Evolutionary conservation across 2,113 vertebrate genomes (phyloP).

Genomic region (Gambusia affinis): DNA sequence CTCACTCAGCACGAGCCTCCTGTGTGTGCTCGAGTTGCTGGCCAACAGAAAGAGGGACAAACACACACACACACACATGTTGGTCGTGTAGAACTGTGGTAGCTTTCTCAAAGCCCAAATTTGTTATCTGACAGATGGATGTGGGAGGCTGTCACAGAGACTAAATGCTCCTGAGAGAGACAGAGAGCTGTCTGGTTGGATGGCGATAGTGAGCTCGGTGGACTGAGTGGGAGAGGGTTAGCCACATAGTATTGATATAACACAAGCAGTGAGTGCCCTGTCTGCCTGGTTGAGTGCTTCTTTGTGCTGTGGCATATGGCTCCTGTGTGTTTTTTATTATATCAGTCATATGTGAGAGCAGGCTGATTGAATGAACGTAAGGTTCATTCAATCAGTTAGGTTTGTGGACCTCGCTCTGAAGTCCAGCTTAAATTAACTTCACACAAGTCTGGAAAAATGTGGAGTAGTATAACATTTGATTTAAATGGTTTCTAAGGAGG

Average conservation of each 20-base stretch:
- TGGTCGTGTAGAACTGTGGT: constrained; percentile 37
- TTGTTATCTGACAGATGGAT: constrained; percentile 80
- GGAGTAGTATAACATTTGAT: neutral
- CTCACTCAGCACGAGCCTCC: constrained; percentile 69
- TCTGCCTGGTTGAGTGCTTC: constrained; percentile 68
- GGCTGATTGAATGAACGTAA: constrained; percentile 5
- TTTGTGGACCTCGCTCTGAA: constrained; percentile 49
- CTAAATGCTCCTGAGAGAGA: constrained; percentile 74
- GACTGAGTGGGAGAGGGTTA: constrained; percentile 64
- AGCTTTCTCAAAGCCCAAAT: constrained; percentile 65
- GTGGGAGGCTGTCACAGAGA: constrained; percentile 80
- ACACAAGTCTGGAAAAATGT: neutral
- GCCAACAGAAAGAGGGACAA: constrained; percentile 24
- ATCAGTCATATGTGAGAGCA: constrained; percentile 12
- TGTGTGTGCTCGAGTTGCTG: constrained; percentile 38
- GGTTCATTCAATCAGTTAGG: constrained; percentile 18
- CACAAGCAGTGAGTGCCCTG: constrained; percentile 69
- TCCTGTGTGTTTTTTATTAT: constrained; percentile 48
- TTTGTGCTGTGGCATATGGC: constrained; percentile 64
- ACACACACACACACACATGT: constrained; percentile 37
- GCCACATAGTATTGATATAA: constrained; percentile 69
- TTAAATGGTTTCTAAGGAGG: too few relatives aligned
- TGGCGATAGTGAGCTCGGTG: constrained; percentile 48
- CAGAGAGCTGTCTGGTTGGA: constrained; percentile 59
- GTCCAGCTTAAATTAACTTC: constrained; percentile 47